Conservation (phyloP, 2,797 vertebrate genomes). For the Thamnophis elegans region DNA sequence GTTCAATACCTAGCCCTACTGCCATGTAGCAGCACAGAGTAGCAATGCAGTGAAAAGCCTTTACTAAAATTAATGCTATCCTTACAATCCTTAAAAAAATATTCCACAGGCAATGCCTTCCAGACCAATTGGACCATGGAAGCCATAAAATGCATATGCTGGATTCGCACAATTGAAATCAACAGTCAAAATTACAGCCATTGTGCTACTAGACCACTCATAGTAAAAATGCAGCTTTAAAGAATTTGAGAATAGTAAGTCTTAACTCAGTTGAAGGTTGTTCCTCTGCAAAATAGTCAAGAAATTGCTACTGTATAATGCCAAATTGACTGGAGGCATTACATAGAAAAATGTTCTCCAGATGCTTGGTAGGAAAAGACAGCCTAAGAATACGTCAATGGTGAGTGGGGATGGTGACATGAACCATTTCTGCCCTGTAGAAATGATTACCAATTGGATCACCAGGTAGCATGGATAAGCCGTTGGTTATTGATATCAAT, state of each 20-base stretch:
- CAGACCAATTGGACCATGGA: background rate
- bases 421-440: background rate
- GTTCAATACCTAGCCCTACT: background rate
- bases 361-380: background rate
- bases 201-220: background rate
- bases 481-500: background rate
- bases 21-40: background rate
- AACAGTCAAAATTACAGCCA: background rate
- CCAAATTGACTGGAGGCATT: background rate
- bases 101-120: background rate
- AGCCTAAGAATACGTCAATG: background rate
- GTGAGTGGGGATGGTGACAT: background rate
- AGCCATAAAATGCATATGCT: background rate
- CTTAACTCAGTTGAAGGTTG: background rate
- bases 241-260: background rate
- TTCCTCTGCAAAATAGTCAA: background rate
- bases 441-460: background rate
- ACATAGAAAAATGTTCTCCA: background rate
- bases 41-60: background rate
- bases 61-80: background rate
- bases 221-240: background rate
- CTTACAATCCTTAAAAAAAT: background rate
- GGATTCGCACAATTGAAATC: background rate
- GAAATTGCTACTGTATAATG: background rate
- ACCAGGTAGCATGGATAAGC: background rate